Base-by-base conservation (phyloP, 1,140 invertebrate genomes). In the Halictus rubicundus region DNA sequence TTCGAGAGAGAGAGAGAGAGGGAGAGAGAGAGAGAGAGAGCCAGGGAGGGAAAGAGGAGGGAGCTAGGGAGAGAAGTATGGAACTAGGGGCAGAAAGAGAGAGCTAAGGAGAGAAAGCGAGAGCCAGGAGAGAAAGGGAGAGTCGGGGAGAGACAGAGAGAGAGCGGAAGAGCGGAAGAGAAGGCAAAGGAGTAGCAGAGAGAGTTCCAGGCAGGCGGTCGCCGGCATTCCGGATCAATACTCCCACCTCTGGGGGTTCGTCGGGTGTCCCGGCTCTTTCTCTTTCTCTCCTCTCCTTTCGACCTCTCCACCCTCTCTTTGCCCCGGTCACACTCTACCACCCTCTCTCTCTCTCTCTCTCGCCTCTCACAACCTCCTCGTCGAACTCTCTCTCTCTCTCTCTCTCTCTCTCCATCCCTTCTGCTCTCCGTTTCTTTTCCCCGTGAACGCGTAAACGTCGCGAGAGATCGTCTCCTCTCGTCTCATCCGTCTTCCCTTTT, bases 211-310 rank as follows among this genome's bases (percentile, higher is more conserved):
- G 88, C 85, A 88, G 83, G 87, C 83, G 86, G 85, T 89, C 87
- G 89, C 87, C 88, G 88, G 87, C 88, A 91, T 91, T 90, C 85
- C 91, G 90, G 92, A 92, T 92, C 91, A 92, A 92, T 92, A 92
- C 91, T 92, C 90, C 89, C 90, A 89, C 88, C 87, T 86, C 75
- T 79, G 82, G 84, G 81, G 83, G 73, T 83, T 84, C 61, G 66
- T 82, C 74, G 72, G 78, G 70, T 83, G 80, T 80, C 66, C 69
- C 71, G 46, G 46, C 76, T 73, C 59, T 82, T 69, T 85, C 78
- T 81, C 78, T 60, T 80, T 63, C 32, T 32, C 32, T 32, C 0
- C 73, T 86, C 81, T 69, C 79, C 72, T 61, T 14, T 42, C 42
- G 42, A 9, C 52, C 68, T 57, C 60, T 27, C 19, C 39, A 57